Conservation (phyloP, 2,113 vertebrate genomes). For the Sakesphorus luctuosus region DNA sequence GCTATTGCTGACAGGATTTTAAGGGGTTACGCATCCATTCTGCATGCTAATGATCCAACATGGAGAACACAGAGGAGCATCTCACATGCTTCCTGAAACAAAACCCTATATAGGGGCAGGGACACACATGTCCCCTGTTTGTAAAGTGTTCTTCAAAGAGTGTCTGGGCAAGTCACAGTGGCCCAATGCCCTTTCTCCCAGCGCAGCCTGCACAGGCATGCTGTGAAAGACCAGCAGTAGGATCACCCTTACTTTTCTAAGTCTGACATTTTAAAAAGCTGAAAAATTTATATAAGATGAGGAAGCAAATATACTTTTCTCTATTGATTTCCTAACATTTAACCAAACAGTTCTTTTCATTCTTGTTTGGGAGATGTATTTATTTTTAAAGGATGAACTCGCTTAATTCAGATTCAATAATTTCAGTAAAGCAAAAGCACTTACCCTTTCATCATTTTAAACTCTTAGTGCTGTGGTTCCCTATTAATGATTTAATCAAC, state of each 20-base stretch:
- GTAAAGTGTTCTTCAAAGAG: not conserved
- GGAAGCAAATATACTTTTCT: not conserved
- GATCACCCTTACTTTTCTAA: not conserved
- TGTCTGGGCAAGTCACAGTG: not conserved
- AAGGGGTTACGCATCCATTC: not conserved
- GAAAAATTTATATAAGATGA: not conserved
- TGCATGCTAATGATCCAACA: not conserved
- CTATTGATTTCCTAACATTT: not conserved
- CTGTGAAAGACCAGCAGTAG: not conserved
- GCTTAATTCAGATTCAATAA: slow-evolving; percentile 40
- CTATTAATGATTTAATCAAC: slow-evolving; percentile 62
- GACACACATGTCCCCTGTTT: not conserved
- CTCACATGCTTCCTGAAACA: not conserved
- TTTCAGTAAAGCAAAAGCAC: slow-evolving; percentile 57
- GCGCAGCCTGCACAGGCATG: not conserved
- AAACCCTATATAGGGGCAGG: not conserved
- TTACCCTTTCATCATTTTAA: slow-evolving; percentile 43
- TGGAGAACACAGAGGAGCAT: not conserved
- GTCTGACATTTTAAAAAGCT: not conserved
- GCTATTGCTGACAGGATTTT: not conserved
- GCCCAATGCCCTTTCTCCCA: not conserved
- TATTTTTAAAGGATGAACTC: slow-evolving; percentile 20
- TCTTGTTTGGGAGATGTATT: not conserved
- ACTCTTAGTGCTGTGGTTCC: not conserved
- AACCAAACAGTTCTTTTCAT: not conserved